phyloP scores from a whole-genome alignment of 1,140 invertebrate genomes.

The Drosophila murphyi region DNA sequence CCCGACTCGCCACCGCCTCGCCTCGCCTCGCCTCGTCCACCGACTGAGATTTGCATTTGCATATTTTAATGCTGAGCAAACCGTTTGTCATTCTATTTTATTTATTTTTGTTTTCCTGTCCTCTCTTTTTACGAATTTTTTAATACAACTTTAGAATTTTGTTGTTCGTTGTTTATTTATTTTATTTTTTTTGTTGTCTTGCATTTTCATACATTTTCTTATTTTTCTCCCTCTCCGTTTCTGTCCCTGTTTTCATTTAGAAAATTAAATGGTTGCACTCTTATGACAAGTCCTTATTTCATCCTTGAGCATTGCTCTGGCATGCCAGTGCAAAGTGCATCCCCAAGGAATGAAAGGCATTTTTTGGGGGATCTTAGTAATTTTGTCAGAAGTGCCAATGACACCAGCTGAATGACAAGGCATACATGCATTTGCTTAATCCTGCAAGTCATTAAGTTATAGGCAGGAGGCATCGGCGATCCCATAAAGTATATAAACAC shows the following conservation, averaged over 20 bases:
- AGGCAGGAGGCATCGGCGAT: too few species aligned
- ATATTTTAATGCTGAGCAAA: conserved; percentile 53
- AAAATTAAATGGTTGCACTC: conserved; percentile 62
- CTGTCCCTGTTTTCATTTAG: conserved; percentile 58
- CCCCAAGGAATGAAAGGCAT: neutral
- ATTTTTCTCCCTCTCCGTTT: conserved; percentile 23
- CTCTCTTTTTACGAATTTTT: conserved; percentile 29
- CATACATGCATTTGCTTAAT: neutral
- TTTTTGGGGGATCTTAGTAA: conserved; percentile 6
- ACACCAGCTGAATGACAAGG: conserved; percentile 1
- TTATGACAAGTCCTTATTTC: conserved; percentile 43
- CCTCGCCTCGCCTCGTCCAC: neutral
- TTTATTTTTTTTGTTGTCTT: conserved; percentile 20
- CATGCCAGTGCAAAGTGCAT: neutral
- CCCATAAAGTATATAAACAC: too few species aligned
- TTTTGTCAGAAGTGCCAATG: neutral
- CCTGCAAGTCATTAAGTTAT: neutral
- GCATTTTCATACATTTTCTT: conserved; percentile 51
- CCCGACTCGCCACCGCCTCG: conserved; percentile 4
- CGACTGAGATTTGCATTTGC: conserved; percentile 47
- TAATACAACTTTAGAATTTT: conserved; percentile 55
- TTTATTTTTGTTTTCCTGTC: conserved; percentile 18
- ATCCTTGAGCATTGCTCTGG: conserved; percentile 6
- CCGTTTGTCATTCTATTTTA: conserved; percentile 47
- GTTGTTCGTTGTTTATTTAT: conserved; percentile 22